phyloP scores from a whole-genome alignment of 64 coral and sea anemone genomes.

The Montipora capricornis region DNA sequence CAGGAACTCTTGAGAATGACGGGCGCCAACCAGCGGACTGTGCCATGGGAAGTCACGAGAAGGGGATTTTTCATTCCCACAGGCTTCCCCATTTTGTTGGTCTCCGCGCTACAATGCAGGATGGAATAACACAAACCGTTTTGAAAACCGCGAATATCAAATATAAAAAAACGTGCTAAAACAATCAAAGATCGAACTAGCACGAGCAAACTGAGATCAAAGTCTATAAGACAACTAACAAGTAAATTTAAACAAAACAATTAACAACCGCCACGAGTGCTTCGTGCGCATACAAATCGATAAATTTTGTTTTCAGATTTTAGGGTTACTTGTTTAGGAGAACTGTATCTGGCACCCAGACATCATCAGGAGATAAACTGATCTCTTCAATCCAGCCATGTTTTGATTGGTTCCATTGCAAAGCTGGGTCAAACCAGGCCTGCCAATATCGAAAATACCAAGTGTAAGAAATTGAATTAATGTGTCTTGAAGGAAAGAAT shows the following conservation, averaged over 20 bases:
- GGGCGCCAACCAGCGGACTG: conserved; percentile 89
- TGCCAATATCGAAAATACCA: neutral
- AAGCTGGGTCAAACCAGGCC: conserved; percentile 75
- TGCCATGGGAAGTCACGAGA: conserved; percentile 74
- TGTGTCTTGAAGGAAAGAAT: too few species aligned
- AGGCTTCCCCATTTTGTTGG: conserved; percentile 79
- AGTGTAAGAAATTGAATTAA: too few species aligned
- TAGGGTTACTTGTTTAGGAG: conserved; percentile 76
- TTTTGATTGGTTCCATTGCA: conserved; percentile 73
- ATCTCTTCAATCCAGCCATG: conserved; percentile 78
- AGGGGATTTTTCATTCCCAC: conserved; percentile 73
- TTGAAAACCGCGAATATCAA: too few species aligned
- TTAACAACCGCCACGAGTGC: too few species aligned
- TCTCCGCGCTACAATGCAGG: conserved; percentile 68
- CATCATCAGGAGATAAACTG: conserved; percentile 62
- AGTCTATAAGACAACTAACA: too few species aligned
- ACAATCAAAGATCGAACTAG: too few species aligned
- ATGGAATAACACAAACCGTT: neutral
- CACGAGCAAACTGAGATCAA: too few species aligned
- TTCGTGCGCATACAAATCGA: too few species aligned
- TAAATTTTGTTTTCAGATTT: too few species aligned
- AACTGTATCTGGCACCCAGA: conserved; percentile 93
- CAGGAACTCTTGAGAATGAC: conserved; percentile 89
- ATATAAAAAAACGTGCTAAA: too few species aligned
- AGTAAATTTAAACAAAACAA: too few species aligned